Base-by-base conservation (phyloP, 1,140 invertebrate genomes). In the Phymorhynchus buccinoides region DNA sequence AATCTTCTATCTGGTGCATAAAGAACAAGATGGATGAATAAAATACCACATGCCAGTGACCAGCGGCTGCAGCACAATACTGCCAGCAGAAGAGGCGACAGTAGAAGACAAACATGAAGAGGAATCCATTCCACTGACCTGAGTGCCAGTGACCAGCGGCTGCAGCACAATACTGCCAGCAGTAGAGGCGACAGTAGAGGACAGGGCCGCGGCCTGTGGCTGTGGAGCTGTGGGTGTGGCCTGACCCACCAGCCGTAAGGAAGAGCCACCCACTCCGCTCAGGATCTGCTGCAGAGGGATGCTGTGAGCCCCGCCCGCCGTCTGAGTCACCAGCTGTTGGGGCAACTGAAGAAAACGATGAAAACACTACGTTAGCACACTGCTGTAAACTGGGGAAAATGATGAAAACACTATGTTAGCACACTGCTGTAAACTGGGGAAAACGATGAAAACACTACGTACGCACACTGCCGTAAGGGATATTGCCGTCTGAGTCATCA, bases 201-300 rank as follows among this genome's bases (percentile, higher is more conserved):
- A 14, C 12, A 62, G 56, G 56, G 56, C n/a, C 30, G 16, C 9
- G 44, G 30, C 52, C 41, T 71, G 81, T 9, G 37, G 14, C 37
- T 78, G 86, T 75, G n/a, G 30, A 35, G 80, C 75, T 16, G 41
- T 48, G 18, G 27, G 48, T 56, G 84, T 56, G 52, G 80, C 71
- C n/a, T 77, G 83, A 41, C 71, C 81, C 39, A 87, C 84, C 56
- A 84, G 68, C 42, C 88, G 86, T 73, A 88, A 75, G 42, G 83
- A 84, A 35, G 84, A 86, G 42, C 52, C 56, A 37, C 35, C 75
- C 35, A 56, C 52, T 44, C 52, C 39, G 22, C 79, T 48, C 44
- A 86, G 56, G 27, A 86, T 68, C 68, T 89, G 89, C 56, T 89
- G 89, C 35, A 83, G 81, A 18, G 81, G 84, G 37, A 89, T 80